Conservation (phyloP, 1,140 invertebrate genomes). For the Camponotus vicinus region DNA sequence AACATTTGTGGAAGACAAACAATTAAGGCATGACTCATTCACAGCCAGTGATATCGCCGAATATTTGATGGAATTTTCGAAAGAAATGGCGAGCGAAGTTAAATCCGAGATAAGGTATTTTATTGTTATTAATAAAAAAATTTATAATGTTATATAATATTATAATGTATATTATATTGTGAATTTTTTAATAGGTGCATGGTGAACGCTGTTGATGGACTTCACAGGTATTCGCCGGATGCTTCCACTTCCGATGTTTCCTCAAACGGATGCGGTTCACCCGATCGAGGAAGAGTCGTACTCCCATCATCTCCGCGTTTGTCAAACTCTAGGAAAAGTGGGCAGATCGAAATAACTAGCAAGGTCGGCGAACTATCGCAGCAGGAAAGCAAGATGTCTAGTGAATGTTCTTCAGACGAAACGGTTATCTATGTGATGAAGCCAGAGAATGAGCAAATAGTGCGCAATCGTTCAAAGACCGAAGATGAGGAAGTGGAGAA, state of each 20-base stretch:
- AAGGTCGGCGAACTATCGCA: conserved; percentile 82
- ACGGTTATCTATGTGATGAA: conserved; percentile 85
- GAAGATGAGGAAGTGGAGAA: conserved; percentile 79
- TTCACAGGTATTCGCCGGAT: conserved; percentile 85
- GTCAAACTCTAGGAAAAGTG: conserved; percentile 57
- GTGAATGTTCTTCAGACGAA: conserved; percentile 85
- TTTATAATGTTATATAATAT: background rate
- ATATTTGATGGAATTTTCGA: conserved; percentile 91
- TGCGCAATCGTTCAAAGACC: conserved; percentile 68
- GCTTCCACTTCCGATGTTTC: conserved; percentile 78
- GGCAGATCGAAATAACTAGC: conserved; percentile 70
- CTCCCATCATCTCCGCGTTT: conserved; percentile 67
- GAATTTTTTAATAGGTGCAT: conserved; percentile 79
- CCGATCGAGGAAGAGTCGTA: conserved; percentile 77
- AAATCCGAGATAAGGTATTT: conserved; percentile 91
- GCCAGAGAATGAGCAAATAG: conserved; percentile 72
- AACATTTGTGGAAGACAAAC: conserved; percentile 59
- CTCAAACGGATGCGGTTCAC: conserved; percentile 82
- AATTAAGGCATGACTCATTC: conserved; percentile 87
- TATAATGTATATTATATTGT: background rate
- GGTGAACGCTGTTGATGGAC: conserved; percentile 91
- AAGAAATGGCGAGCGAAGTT: conserved; percentile 92
- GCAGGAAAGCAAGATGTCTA: conserved; percentile 84
- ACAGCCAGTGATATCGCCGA: conserved; percentile 91
- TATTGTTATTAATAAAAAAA: conserved; percentile 6